Percentiles rank a stretch among this genome's conserved stretches.
These are phyloP conservation scores for Patella pellucida DNA, from an alignment of 2,888 invertebrate species.

Conservation along the genomic window DNA sequence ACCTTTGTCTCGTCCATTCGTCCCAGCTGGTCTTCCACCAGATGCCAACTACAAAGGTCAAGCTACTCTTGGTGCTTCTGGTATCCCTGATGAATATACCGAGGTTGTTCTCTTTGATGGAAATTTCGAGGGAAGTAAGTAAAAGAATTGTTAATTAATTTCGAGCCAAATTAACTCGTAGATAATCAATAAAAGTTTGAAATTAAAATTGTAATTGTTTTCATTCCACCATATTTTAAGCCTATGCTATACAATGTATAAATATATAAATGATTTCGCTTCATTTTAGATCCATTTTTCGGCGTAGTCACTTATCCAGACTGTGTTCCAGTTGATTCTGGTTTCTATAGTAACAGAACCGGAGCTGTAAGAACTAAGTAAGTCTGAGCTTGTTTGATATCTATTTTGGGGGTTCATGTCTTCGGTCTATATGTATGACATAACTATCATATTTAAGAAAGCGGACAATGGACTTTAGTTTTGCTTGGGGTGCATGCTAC, in stretches of 20 bases:
- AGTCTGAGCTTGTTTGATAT: constrained; percentile 22
- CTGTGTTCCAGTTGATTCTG: constrained; percentile 50
- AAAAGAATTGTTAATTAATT: background rate
- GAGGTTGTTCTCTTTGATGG: constrained; percentile 47
- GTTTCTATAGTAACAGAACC: constrained; percentile 43
- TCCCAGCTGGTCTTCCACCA: constrained; percentile 49
- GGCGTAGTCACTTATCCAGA: constrained; percentile 46
- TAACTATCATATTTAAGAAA: too few relatives aligned
- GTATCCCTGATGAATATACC: constrained; percentile 48
- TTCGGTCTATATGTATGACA: too few relatives aligned
- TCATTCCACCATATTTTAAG: too few relatives aligned
- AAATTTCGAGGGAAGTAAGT: constrained; percentile 41
- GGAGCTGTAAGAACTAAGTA: constrained; percentile 49
- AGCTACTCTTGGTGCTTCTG: constrained; percentile 49
- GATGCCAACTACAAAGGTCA: constrained; percentile 47
- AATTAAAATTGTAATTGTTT: too few relatives aligned
- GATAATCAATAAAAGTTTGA: too few relatives aligned
- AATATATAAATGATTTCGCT: background rate
- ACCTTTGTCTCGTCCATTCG: constrained; percentile 45
- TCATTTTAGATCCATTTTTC: constrained; percentile 27
- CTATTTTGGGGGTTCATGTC: background rate
- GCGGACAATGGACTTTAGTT: too few relatives aligned
- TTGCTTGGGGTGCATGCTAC: too few relatives aligned
- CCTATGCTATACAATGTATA: too few relatives aligned
- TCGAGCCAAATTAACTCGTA: too few relatives aligned